Conservation (phyloP, 2,888 invertebrate genomes). For the Odontocerum albicorne region DNA sequence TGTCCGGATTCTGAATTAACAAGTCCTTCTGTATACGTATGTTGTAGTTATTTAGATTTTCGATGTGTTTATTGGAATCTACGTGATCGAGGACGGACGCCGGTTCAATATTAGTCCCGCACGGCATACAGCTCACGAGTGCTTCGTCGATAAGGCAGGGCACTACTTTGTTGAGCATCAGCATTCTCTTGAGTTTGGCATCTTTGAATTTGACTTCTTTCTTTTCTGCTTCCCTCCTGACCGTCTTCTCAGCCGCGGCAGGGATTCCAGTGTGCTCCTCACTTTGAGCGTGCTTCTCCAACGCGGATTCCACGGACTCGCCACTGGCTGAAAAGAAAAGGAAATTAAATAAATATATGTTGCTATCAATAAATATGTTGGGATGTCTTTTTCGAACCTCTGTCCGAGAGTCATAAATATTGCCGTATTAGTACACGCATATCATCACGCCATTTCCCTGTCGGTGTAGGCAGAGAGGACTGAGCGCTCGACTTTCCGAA, state of each 20-base stretch:
- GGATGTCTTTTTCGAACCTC: too few relatives aligned
- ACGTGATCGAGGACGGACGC: slow-evolving; percentile 20
- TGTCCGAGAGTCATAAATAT: too few relatives aligned
- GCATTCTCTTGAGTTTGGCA: slow-evolving; percentile 1
- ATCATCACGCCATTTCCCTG: too few relatives aligned
- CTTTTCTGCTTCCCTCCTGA: neutral
- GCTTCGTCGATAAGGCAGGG: slow-evolving; percentile 25
- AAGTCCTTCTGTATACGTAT: slow-evolving; percentile 20
- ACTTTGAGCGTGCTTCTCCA: slow-evolving; percentile 19
- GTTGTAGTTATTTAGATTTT: slow-evolving; percentile 26
- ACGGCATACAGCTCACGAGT: slow-evolving; percentile 25
- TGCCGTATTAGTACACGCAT: too few relatives aligned
- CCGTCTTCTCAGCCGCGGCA: neutral
- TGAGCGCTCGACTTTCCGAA: too few relatives aligned
- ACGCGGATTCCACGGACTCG: slow-evolving; percentile 15
- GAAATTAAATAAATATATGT: too few relatives aligned
- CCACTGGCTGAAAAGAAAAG: neutral
- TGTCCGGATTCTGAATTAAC: slow-evolving; percentile 25
- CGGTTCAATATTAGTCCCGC: slow-evolving; percentile 16
- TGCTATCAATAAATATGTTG: too few relatives aligned
- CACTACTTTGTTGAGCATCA: slow-evolving; percentile 17
- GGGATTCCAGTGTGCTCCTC: slow-evolving; percentile 6
- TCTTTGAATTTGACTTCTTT: slow-evolving; percentile 7
- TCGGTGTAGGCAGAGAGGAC: too few relatives aligned
- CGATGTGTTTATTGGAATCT: slow-evolving; percentile 13